phyloP scores from a whole-genome alignment of 2,797 vertebrate species.

The Amniataba percoides region DNA sequence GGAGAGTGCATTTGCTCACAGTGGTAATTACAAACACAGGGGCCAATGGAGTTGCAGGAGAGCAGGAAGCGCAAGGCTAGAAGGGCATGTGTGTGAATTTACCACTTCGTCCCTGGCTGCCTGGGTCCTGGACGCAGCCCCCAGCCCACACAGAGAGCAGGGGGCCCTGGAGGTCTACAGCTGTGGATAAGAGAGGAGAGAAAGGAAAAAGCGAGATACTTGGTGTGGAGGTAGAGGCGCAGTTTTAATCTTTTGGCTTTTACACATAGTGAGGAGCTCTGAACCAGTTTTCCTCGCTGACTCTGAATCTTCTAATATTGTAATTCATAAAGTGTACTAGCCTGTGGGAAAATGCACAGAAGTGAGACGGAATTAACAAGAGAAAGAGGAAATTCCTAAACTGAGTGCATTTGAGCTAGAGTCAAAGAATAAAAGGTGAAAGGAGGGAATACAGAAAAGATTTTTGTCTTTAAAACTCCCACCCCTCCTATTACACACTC shows the following conservation, averaged over 20 bases:
- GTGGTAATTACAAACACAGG: constrained; percentile 64
- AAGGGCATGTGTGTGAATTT: constrained; percentile 71
- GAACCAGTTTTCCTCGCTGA: constrained; percentile 16
- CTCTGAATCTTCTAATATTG: constrained; percentile 16
- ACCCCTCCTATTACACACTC: constrained; percentile 57
- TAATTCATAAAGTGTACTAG: constrained; percentile 75
- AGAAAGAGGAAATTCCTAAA: constrained; percentile 84
- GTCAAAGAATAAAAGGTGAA: constrained; percentile 47
- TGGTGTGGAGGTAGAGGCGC: constrained; percentile 9
- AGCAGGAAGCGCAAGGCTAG: constrained; percentile 63
- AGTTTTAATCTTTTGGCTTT: constrained; percentile 70
- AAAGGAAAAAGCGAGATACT: constrained; percentile 34
- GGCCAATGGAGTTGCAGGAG: constrained; percentile 48
- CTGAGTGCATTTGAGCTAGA: constrained; percentile 74
- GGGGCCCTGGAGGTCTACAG: constrained; percentile 50
- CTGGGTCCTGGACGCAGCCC: constrained; percentile 41
- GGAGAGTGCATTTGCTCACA: constrained; percentile 46
- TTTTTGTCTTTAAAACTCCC: constrained; percentile 50
- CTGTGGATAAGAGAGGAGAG: constrained; percentile 40
- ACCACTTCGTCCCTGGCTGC: constrained; percentile 64
- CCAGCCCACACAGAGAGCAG: constrained; percentile 72
- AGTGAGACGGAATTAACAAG: constrained; percentile 20
- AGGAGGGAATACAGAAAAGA: constrained; percentile 42
- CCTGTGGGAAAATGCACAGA: constrained; percentile 85
- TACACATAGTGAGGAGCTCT: constrained; percentile 71